Conservation (phyloP, 2,888 invertebrate species). For the Dryocosmus kuriphilus region DNA sequence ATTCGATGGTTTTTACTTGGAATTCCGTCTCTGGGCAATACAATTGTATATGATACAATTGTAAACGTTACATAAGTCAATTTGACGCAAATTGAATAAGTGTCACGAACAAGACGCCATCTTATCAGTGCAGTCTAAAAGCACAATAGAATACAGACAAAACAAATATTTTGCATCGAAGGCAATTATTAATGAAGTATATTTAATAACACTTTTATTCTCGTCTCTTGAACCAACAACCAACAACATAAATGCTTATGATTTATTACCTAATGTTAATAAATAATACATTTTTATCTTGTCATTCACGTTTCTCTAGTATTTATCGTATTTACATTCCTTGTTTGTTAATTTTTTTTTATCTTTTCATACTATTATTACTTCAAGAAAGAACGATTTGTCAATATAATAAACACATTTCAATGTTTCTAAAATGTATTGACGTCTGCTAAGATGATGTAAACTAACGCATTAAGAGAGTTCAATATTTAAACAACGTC, state of each 20-base stretch:
- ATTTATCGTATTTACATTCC: not conserved
- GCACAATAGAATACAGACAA: not conserved
- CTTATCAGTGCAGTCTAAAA: not conserved
- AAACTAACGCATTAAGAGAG: not conserved
- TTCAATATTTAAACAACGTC: not conserved
- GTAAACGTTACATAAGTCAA: not conserved
- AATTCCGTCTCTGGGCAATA: not conserved
- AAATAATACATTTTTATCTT: no score
- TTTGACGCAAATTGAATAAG: not conserved
- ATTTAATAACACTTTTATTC: not conserved
- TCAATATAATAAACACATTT: not conserved
- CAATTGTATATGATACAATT: not conserved
- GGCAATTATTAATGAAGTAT: not conserved
- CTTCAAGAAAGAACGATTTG: not conserved
- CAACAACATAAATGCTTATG: no score
- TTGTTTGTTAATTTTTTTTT: not conserved
- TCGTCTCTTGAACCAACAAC: not conserved
- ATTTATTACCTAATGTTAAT: not conserved
- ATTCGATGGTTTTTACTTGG: not conserved
- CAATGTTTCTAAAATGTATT: not conserved
- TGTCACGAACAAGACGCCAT: not conserved
- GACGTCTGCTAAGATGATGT: not conserved
- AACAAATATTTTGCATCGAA: not conserved
- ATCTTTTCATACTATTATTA: not conserved
- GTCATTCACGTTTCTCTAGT: no score